Evolutionary conservation across 2,888 invertebrate species (phyloP).

Genomic region (Oasisia sp.): DNA sequence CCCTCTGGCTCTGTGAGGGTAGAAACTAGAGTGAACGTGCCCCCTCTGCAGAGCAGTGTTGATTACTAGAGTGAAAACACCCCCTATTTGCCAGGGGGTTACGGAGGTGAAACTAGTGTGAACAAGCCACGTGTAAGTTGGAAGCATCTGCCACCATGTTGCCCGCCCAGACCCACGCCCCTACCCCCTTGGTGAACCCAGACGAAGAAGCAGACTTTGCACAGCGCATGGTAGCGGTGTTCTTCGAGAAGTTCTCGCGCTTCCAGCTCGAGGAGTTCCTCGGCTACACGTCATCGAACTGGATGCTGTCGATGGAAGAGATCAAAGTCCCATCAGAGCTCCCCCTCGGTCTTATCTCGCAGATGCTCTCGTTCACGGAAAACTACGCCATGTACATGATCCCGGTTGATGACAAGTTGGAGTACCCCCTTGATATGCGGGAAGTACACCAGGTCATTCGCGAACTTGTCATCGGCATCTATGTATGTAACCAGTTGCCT

Average conservation of each 20-base stretch:
- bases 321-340: slow-evolving; percentile 59
- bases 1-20: not conserved
- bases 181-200: not conserved
- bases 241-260: slow-evolving; percentile 61
- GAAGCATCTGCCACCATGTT: not conserved
- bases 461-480: slow-evolving; percentile 64
- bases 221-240: slow-evolving; percentile 32
- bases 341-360: slow-evolving; percentile 59
- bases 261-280: slow-evolving; percentile 54
- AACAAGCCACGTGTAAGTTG: no score
- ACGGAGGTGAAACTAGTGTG: no score
- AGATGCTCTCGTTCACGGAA: slow-evolving; percentile 51
- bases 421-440: slow-evolving; percentile 53
- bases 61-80: not conserved
- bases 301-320: slow-evolving; percentile 62
- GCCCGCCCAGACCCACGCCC: not conserved
- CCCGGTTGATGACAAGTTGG: slow-evolving; percentile 49
- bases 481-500: slow-evolving; percentile 64
- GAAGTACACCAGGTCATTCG: slow-evolving; percentile 62
- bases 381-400: slow-evolving; percentile 51
- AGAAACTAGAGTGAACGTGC: not conserved
- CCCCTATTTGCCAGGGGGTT: not conserved
- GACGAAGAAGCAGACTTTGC: slow-evolving; percentile 32
- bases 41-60: not conserved
- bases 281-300: slow-evolving; percentile 55